These are phyloP conservation scores for Brachionus manjavacas DNA, from an alignment of 1,140 invertebrate species.

Conservation along the genomic window DNA sequence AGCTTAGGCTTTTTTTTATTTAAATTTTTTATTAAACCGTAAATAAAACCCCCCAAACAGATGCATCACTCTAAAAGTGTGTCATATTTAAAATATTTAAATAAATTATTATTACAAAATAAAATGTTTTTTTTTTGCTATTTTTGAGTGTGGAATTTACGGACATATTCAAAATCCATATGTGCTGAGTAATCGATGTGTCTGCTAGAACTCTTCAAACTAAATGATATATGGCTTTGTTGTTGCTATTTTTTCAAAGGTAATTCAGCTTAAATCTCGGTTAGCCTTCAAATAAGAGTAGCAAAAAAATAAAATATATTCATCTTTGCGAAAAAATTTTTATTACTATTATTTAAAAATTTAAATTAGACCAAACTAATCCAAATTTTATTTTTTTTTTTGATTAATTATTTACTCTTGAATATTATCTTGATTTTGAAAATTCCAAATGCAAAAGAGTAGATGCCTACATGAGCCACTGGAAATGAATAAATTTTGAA, in stretches of 20 bases:
- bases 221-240: not conserved
- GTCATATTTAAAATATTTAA: not conserved
- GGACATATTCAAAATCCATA: not conserved
- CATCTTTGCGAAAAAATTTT: not conserved
- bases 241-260: no score
- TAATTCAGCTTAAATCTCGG: no score
- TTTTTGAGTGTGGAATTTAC: not conserved
- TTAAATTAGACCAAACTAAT: not conserved
- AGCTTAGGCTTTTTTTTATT: not conserved
- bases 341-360: not conserved
- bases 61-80: not conserved
- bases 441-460: no score
- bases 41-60: not conserved
- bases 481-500: not conserved
- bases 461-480: not conserved
- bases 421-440: no score
- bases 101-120: not conserved
- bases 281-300: no score
- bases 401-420: not conserved
- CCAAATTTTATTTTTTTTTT: not conserved
- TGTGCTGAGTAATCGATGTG: not conserved
- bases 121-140: not conserved
- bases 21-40: not conserved
- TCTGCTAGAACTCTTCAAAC: no score
- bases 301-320: no score